phyloP scores from a whole-genome alignment of 2,113 vertebrate genomes.

The Myrmecophaga tridactyla region DNA sequence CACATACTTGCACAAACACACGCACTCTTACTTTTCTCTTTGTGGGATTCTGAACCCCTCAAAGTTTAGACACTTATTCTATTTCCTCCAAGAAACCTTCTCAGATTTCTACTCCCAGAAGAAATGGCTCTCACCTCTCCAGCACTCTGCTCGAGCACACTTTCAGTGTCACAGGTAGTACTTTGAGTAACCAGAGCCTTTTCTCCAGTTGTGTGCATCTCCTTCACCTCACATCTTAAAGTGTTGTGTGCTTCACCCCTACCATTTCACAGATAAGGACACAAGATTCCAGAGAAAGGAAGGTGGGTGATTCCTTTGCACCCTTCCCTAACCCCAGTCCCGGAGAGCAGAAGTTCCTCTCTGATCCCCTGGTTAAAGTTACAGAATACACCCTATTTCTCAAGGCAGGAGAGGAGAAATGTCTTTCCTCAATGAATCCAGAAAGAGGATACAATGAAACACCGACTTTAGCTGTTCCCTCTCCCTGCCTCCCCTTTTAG shows the following conservation, averaged over 20 bases:
- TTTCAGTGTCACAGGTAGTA: background rate
- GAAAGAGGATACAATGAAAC: background rate
- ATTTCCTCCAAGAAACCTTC: background rate
- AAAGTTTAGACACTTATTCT: background rate
- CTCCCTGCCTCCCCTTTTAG: background rate
- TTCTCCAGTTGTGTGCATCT: accelerated
- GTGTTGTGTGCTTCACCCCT: background rate
- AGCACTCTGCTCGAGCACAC: background rate
- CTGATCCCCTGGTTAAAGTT: background rate
- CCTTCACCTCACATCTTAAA: background rate
- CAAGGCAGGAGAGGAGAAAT: background rate
- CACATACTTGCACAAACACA: background rate
- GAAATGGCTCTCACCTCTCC: background rate
- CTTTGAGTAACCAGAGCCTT: background rate
- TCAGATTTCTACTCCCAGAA: background rate
- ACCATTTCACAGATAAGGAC: background rate
- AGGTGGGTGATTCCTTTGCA: background rate
- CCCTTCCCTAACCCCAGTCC: background rate
- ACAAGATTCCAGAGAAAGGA: background rate
- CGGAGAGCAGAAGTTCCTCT: background rate
- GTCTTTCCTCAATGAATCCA: background rate
- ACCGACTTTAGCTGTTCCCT: background rate
- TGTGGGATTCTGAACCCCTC: background rate
- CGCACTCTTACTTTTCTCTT: background rate
- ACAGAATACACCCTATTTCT: background rate